A percentile compares a stretch with the other conserved stretches of the same genome.
These are phyloP conservation scores for Trachelus tabidus DNA, from an alignment of 2,888 invertebrate genomes.

Conservation along the genomic window DNA sequence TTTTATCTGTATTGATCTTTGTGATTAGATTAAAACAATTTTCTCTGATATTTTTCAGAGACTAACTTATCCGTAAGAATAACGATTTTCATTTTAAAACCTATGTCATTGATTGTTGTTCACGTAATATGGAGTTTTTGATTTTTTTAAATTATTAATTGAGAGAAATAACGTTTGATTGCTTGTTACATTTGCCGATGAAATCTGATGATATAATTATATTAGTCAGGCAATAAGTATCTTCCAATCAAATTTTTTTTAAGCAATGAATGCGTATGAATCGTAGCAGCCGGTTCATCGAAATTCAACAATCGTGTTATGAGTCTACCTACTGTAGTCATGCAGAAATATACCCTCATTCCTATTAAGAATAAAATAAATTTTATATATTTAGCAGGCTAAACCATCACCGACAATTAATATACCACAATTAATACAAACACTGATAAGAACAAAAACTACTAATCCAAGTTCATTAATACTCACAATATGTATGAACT, in stretches of 20 bases:
- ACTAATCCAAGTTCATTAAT: background rate
- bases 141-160: background rate
- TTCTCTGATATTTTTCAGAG: background rate
- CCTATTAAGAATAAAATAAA: background rate
- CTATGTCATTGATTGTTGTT: background rate
- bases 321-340: background rate
- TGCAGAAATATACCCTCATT: background rate
- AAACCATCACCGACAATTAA: background rate
- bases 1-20: too few species aligned
- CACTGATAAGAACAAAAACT: background rate
- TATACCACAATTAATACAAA: background rate
- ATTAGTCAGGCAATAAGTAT: background rate
- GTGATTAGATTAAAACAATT: too few species aligned
- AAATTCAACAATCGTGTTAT: background rate
- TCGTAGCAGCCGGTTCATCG: background rate
- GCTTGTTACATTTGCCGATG: background rate
- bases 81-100: background rate
- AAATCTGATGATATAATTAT: background rate
- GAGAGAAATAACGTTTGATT: background rate
- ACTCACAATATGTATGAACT: background rate
- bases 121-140: background rate
- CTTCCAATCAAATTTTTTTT: background rate
- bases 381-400: background rate
- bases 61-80: background rate
- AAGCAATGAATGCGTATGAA: background rate